Conservation (phyloP, 1,140 invertebrate genomes). For the Coenobita brevimanus region DNA sequence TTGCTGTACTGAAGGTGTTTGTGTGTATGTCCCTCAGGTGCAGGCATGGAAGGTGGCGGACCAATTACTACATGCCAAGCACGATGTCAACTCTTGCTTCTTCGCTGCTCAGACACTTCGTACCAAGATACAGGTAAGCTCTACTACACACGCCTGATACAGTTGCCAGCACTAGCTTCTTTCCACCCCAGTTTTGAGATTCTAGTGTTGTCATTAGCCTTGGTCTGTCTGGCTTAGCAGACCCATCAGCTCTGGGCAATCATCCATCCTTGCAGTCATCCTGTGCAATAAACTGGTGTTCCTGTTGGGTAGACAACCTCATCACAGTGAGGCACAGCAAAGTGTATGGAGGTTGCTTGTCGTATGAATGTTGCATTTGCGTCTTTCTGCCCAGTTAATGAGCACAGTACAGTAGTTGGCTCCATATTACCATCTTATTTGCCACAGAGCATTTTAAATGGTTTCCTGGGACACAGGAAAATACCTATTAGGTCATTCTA, state of each 20-base stretch:
- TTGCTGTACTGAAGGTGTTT: too few relatives aligned
- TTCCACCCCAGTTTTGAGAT: not conserved
- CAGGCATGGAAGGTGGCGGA: conserved; percentile 97
- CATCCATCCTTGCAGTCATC: not conserved
- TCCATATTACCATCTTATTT: too few relatives aligned
- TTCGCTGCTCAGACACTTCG: conserved; percentile 99
- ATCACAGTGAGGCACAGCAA: too few relatives aligned
- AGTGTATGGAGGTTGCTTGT: too few relatives aligned
- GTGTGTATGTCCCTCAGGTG: conserved; percentile 81
- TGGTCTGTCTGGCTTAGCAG: not conserved
- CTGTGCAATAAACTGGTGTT: too few relatives aligned
- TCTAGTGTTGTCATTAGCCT: not conserved
- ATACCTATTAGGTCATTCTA: too few relatives aligned
- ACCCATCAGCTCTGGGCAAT: not conserved
- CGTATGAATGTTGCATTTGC: too few relatives aligned
- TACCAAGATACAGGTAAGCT: conserved; percentile 82
- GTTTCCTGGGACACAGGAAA: too few relatives aligned
- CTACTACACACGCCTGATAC: not conserved
- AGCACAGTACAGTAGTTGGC: too few relatives aligned
- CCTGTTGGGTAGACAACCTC: too few relatives aligned
- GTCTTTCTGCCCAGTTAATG: too few relatives aligned
- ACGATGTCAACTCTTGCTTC: conserved; percentile 92
- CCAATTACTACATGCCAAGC: conserved; percentile 89
- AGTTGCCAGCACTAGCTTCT: not conserved
- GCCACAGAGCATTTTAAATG: too few relatives aligned